Base-by-base conservation (phyloP, 2,113 vertebrate genomes). In the Heteronetta atricapilla region DNA sequence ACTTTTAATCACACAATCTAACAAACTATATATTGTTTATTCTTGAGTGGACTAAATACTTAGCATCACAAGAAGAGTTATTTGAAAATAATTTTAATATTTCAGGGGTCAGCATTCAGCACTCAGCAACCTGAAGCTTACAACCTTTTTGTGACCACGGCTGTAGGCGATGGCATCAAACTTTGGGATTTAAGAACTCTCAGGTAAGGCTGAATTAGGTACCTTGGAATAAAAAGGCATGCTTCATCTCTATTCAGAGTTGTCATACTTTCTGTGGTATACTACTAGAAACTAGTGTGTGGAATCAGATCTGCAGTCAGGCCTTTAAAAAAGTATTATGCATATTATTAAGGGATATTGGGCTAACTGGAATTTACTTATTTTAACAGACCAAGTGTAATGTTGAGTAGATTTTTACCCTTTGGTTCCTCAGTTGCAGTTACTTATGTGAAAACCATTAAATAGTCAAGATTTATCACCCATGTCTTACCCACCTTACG, bases 151-250 rank as follows among this genome's bases (percentile, higher is more conserved):
- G 93, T 98, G 60, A 99, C 98, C 29, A 96, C 98, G 38, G 98
- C 99, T 40, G 8, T 98, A 56, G 98, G 98, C 13, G 99, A 99
- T 33, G 98, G 98, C 18, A 88, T 99, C 36, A 98, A 98, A 94
- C 90, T 99, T 15, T 99, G 99, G 99, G 99, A 99, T 96, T 91
- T 99, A 72, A 98, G 99, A 63, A 98, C 98, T 34, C 91, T 98
- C 83, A 98, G 98, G 99, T 99, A 94, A 89, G 97, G 26, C 38
- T 59, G 29, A 63, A 63, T 58, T 85, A 72, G 23, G 9, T 73
- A 28, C 8, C 16, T 83, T 9, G 7, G 17, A 75, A 70, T 68
- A 76, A 91, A 83, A 92, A 55, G 3, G 3, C 8, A 21, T 33
- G 12, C 7, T 74, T 88, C 44, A 5, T 64, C 21, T 69, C 67